These are phyloP conservation scores for Araneus ventricosus DNA, from an alignment of 1,140 invertebrate species.

Conservation along the genomic window DNA sequence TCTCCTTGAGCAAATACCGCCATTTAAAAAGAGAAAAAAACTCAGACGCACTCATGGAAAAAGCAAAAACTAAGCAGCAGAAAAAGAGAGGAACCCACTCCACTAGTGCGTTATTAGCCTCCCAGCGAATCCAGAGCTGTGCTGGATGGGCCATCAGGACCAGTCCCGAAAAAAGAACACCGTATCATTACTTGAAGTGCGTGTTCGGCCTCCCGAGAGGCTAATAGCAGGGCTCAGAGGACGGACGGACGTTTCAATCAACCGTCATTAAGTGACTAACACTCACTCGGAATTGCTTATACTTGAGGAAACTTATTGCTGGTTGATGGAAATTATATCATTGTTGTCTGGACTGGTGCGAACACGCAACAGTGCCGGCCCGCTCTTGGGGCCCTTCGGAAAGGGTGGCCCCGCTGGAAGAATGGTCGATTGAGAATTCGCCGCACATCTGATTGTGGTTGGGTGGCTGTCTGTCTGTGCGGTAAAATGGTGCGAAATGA, in stretches of 20 bases:
- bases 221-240: background rate
- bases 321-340: constrained; percentile 21
- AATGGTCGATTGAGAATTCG: background rate
- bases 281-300: constrained; percentile 30
- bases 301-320: background rate
- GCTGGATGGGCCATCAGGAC: too few relatives aligned
- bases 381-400: background rate
- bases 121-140: background rate
- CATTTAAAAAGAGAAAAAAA: background rate
- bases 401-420: background rate
- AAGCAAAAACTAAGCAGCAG: background rate
- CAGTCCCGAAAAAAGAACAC: too few relatives aligned
- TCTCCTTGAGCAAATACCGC: background rate
- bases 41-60: background rate
- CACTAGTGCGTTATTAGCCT: background rate
- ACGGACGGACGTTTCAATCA: constrained; percentile 58
- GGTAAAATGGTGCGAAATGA: too few relatives aligned
- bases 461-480: background rate
- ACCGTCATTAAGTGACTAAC: constrained; percentile 51
- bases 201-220: background rate
- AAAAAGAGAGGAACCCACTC: background rate
- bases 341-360: background rate
- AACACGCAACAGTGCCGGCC: background rate
- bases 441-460: background rate
- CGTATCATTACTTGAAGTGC: constrained; percentile 45